These are phyloP conservation scores for Dioctria linearis DNA, from an alignment of 2,888 invertebrate species.

Conservation along the genomic window DNA sequence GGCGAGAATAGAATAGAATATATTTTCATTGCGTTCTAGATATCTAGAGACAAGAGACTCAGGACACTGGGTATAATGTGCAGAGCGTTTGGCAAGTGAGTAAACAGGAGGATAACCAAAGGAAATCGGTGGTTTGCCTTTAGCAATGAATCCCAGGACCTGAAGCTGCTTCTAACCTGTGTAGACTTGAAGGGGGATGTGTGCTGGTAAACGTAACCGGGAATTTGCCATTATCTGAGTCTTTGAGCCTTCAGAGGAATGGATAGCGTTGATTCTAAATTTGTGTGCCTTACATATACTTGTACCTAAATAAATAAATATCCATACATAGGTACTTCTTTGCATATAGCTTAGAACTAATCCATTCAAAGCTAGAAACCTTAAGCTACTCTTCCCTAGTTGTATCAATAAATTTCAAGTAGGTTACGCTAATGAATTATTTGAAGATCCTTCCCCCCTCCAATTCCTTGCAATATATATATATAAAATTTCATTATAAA, in stretches of 20 bases:
- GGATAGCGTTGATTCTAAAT: slow-evolving; percentile 18
- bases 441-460: slow-evolving; percentile 22
- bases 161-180: background rate
- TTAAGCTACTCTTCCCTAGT: too few species aligned
- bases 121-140: slow-evolving; percentile 39
- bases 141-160: slow-evolving; percentile 34
- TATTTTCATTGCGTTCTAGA: slow-evolving; percentile 6
- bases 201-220: background rate
- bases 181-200: background rate
- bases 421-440: slow-evolving; percentile 44
- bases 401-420: slow-evolving; percentile 3
- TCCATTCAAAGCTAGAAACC: too few species aligned
- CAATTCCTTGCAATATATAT: background rate
- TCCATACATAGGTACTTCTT: background rate
- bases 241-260: slow-evolving; percentile 3
- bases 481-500: slow-evolving; percentile 38
- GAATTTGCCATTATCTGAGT: slow-evolving; percentile 23
- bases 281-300: background rate
- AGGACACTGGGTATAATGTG: too few species aligned
- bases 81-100: slow-evolving; percentile 27
- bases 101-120: slow-evolving; percentile 31
- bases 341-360: background rate
- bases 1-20: slow-evolving; percentile 16
- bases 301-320: background rate
- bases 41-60: background rate